phyloP scores from a whole-genome alignment of 2,113 vertebrate species.

The Anseranas semipalmata region DNA sequence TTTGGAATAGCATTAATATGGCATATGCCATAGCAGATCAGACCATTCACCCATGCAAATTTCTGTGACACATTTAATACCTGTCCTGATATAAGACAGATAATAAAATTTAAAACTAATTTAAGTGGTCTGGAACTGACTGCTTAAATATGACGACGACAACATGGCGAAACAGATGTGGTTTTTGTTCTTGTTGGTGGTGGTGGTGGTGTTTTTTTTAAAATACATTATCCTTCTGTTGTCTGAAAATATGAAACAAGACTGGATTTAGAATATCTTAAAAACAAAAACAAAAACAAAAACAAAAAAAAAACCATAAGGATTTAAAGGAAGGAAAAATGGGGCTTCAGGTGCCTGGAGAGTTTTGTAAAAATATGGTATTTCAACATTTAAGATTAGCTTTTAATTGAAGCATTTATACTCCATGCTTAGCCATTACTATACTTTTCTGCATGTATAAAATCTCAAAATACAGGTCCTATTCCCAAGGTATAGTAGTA shows the following conservation, averaged over 20 bases:
- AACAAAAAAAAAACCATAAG: fast-evolving
- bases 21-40: not conserved
- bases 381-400: not conserved
- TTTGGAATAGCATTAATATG: not conserved
- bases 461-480: not conserved
- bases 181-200: not conserved
- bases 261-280: not conserved
- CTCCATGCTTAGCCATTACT: not conserved
- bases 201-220: not conserved
- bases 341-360: not conserved
- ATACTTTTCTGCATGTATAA: not conserved
- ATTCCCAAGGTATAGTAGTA: not conserved
- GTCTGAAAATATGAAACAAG: not conserved
- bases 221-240: not conserved
- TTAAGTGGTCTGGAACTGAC: not conserved
- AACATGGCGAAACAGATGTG: not conserved
- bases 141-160: not conserved
- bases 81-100: not conserved
- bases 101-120: not conserved
- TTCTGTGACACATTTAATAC: not conserved
- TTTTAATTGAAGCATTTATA: not conserved
- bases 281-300: fast-evolving
- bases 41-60: not conserved
- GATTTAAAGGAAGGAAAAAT: not conserved
- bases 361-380: not conserved